Percentiles rank a stretch among this genome's conserved stretches.
phyloP scores from a whole-genome alignment of 2,888 invertebrate genomes.

The Apodemia mormo region DNA sequence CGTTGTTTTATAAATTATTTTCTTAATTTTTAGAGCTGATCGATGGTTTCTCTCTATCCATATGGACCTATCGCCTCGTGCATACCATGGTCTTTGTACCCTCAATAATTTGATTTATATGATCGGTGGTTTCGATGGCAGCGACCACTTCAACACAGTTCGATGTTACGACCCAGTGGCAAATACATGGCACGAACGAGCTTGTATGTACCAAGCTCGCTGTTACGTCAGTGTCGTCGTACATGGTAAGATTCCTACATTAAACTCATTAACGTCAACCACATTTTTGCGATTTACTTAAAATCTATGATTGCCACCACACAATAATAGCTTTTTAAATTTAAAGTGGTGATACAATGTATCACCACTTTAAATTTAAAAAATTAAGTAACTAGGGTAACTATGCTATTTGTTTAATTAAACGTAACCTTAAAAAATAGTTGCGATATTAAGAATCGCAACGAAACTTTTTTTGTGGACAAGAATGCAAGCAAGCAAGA shows the following conservation, averaged over 20 bases:
- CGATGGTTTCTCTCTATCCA: slow-evolving; percentile 88
- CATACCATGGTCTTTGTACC: slow-evolving; percentile 90
- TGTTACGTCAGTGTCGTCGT: slow-evolving; percentile 90
- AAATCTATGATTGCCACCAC: no score
- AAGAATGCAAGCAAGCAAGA: no score
- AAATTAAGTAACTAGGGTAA: no score
- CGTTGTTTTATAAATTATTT: background rate
- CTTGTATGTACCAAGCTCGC: slow-evolving; percentile 90
- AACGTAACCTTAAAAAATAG: no score
- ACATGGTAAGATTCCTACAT: slow-evolving; percentile 70
- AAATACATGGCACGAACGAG: slow-evolving; percentile 88
- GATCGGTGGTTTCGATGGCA: slow-evolving; percentile 92
- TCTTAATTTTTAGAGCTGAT: slow-evolving; percentile 81
- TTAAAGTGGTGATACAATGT: no score
- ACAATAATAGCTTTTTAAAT: no score
- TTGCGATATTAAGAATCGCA: no score
- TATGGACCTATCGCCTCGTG: slow-evolving; percentile 85
- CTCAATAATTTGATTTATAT: slow-evolving; percentile 87
- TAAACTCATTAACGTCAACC: no score
- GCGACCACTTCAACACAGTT: slow-evolving; percentile 88
- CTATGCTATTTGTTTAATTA: no score
- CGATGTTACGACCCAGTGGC: slow-evolving; percentile 90
- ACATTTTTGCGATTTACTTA: no score
- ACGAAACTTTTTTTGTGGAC: no score
- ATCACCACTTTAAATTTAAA: no score